phyloP scores from a whole-genome alignment of 2,113 vertebrate species.

The Lycocorax pyrrhopterus region DNA sequence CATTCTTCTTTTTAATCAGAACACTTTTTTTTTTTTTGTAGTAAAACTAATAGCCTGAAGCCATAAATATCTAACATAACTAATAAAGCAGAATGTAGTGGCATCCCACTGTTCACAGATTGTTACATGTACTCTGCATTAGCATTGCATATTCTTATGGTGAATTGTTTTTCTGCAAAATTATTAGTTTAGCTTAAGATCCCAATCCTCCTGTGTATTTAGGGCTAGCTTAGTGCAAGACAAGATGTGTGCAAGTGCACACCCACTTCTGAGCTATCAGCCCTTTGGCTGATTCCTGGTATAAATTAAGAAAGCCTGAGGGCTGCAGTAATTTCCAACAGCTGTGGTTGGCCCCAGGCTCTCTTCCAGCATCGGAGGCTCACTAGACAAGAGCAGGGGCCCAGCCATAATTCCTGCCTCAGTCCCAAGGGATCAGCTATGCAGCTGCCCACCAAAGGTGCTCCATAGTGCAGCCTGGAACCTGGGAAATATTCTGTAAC shows the following conservation, averaged over 20 bases:
- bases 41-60: background rate
- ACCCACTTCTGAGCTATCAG: background rate
- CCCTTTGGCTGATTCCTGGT: background rate
- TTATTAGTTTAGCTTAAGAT: background rate
- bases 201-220: background rate
- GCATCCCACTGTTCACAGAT: background rate
- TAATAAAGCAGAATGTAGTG: background rate
- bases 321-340: constrained; percentile 10
- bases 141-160: background rate
- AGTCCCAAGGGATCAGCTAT: background rate
- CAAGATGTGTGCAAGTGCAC: background rate
- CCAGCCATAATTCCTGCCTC: background rate
- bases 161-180: background rate
- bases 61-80: background rate
- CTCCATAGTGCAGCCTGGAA: background rate
- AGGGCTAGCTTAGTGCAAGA: background rate
- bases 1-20: background rate
- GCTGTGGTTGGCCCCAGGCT: background rate
- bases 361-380: background rate
- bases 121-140: background rate
- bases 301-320: constrained; percentile 9
- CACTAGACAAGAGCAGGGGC: background rate
- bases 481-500: background rate
- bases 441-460: background rate
- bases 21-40: background rate